These are phyloP conservation scores for Ellobium chinense DNA, from an alignment of 2,888 invertebrate genomes.

Conservation along the genomic window DNA sequence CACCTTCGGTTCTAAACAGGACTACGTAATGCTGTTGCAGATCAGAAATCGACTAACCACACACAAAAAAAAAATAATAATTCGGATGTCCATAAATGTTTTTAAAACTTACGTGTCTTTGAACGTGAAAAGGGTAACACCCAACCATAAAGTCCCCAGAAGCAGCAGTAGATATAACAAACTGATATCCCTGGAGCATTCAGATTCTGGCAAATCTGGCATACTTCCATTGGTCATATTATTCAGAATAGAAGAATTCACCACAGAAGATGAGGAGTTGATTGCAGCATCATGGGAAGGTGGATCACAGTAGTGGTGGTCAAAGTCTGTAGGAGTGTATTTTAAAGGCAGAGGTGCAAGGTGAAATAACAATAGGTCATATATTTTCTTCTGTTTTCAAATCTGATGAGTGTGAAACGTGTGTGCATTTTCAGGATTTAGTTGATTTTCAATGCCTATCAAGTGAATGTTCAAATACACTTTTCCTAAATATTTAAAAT, in stretches of 20 bases:
- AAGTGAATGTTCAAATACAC: neutral
- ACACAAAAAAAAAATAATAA: neutral
- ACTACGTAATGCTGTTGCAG: too few relatives aligned
- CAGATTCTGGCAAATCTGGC: too few relatives aligned
- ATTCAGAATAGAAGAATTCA: constrained; percentile 28
- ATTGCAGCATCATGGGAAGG: constrained; percentile 46
- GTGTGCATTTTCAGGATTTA: too few relatives aligned
- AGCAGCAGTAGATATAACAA: constrained; percentile 82
- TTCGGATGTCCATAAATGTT: neutral
- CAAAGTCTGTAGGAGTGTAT: too few relatives aligned
- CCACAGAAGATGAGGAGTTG: neutral
- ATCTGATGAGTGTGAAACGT: too few relatives aligned
- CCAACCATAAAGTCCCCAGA: constrained; percentile 83
- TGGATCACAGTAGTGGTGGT: constrained; percentile 55
- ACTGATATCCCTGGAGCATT: constrained; percentile 81
- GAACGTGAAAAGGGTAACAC: constrained; percentile 83
- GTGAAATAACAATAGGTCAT: too few relatives aligned
- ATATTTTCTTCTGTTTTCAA: too few relatives aligned
- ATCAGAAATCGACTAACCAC: too few relatives aligned
- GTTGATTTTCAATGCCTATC: too few relatives aligned
- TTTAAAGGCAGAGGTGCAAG: too few relatives aligned
- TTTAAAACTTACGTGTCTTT: constrained; percentile 81
- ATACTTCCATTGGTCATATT: constrained; percentile 9
- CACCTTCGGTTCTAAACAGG: too few relatives aligned
- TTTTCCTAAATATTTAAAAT: neutral